Evolutionary conservation across 1,140 invertebrate species (phyloP).

Genomic region (Caerostris darwini): DNA sequence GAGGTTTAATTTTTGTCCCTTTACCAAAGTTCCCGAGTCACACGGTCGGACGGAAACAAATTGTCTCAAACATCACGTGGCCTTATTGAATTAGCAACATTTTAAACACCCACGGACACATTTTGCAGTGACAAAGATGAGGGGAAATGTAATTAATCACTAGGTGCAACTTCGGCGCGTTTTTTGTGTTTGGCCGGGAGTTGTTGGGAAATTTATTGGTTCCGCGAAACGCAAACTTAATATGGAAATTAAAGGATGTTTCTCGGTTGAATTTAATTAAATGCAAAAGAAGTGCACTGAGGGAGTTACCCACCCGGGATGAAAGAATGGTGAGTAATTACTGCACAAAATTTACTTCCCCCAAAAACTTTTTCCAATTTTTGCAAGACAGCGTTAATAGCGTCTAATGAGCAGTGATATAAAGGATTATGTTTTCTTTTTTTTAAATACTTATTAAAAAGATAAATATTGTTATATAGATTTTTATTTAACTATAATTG

Average conservation of each 20-base stretch:
- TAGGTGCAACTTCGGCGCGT: not conserved
- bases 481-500: too few relatives aligned
- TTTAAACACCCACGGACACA: not conserved
- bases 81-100: not conserved
- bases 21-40: not conserved
- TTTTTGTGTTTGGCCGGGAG: not conserved
- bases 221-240: not conserved
- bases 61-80: not conserved
- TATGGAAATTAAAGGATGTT: conserved; percentile 24
- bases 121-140: not conserved
- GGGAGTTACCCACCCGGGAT: not conserved
- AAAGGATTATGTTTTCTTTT: not conserved
- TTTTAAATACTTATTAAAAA: not conserved
- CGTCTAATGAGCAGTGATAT: not conserved
- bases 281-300: not conserved
- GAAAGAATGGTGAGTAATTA: not conserved
- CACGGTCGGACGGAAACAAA: not conserved
- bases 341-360: not conserved
- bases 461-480: too few relatives aligned
- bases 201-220: conserved; percentile 4
- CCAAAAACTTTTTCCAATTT: not conserved
- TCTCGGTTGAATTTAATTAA: not conserved
- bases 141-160: conserved; percentile 25
- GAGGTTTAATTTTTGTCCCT: not conserved
- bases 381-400: not conserved